Conservation (phyloP, 2,113 vertebrate species). For the Corythaeola cristata region DNA sequence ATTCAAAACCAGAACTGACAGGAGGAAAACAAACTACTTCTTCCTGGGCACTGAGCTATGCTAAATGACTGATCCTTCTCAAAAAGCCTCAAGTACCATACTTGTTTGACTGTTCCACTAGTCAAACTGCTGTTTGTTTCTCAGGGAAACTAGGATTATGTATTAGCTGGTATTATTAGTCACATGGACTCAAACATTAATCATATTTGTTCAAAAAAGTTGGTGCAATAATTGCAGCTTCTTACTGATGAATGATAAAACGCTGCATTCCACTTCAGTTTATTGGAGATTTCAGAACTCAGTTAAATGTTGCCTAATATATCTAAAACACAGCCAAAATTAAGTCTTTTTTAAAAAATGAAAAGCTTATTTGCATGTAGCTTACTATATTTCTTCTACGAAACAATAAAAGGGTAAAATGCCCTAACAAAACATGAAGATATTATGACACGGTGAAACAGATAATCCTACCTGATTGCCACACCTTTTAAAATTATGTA, state of each 20-base stretch:
- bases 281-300: not conserved
- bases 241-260: not conserved
- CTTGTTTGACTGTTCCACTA: not conserved
- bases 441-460: not conserved
- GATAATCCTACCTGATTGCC: conserved; percentile 3
- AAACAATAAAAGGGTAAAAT: not conserved
- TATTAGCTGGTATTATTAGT: not conserved
- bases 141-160: not conserved
- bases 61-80: not conserved
- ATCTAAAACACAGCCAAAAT: not conserved
- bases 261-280: not conserved
- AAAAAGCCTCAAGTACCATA: not conserved
- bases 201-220: not conserved
- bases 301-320: not conserved
- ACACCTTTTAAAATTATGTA: conserved; percentile 23
- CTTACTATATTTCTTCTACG: not conserved
- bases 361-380: not conserved
- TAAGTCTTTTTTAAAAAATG: accelerated
- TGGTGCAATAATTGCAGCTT: not conserved
- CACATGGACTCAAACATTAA: not conserved
- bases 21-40: not conserved
- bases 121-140: not conserved
- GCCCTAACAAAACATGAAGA: not conserved
- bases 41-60: not conserved
- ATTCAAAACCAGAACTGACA: not conserved